A percentile compares a stretch with the other conserved stretches of the same genome.
phyloP scores from a whole-genome alignment of 2,113 vertebrate genomes.

The Danionella cerebrum region DNA sequence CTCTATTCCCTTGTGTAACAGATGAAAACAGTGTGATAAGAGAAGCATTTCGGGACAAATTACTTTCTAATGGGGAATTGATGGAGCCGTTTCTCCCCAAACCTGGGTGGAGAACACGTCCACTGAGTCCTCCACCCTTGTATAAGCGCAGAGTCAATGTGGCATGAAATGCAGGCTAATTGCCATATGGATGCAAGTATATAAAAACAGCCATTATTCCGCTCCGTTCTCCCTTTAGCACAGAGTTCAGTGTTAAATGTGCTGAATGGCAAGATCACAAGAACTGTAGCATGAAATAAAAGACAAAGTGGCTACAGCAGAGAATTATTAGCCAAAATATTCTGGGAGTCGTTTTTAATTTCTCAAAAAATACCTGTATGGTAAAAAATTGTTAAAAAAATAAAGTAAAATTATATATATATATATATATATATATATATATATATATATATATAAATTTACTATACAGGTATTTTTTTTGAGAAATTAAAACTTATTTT shows the following conservation, averaged over 20 bases:
- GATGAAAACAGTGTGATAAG: constrained; percentile 10
- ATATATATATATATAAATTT: no score
- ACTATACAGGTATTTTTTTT: no score
- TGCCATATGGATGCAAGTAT: constrained; percentile 36
- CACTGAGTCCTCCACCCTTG: background rate
- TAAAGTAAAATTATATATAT: no score
- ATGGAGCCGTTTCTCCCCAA: constrained; percentile 20
- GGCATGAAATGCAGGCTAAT: constrained; percentile 47
- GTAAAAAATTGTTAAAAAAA: no score
- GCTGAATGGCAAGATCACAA: constrained; percentile 38
- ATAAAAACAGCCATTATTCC: constrained; percentile 44
- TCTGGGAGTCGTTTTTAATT: no score
- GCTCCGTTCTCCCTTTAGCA: constrained; percentile 29
- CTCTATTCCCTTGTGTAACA: constrained; percentile 10
- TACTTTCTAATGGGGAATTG: constrained; percentile 30
- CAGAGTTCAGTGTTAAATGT: constrained; percentile 42
- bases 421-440: no score
- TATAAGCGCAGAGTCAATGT: constrained; percentile 27
- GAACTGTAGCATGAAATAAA: constrained; percentile 50
- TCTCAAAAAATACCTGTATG: no score
- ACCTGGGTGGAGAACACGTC: constrained; percentile 15
- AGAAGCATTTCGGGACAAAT: constrained; percentile 24
- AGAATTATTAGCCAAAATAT: no score
- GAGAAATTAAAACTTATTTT: no score
- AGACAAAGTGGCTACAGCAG: constrained; percentile 41